Evolutionary conservation across 2,888 invertebrate genomes (phyloP).

Genomic region (Eupithecia exiguata): DNA sequence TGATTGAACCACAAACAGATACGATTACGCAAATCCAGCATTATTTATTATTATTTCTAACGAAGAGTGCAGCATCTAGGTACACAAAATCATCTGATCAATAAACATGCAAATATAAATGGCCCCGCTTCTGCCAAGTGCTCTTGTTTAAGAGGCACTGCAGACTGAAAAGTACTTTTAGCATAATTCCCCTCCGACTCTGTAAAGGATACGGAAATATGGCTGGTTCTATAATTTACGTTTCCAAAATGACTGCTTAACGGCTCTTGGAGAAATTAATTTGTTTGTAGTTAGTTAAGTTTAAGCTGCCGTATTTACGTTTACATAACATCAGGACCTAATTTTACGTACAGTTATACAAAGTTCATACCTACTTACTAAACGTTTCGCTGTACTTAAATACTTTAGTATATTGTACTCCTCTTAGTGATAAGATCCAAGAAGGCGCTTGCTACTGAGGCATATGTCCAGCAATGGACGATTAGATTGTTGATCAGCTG

Average conservation of each 20-base stretch:
- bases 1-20: neutral
- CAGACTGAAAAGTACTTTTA: conserved; percentile 15
- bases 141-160: conserved; percentile 15
- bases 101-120: conserved; percentile 4
- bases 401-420: neutral
- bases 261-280: neutral
- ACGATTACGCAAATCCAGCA: too few species aligned
- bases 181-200: conserved; percentile 10
- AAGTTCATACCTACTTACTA: neutral
- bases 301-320: neutral
- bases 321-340: neutral
- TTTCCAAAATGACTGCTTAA: neutral
- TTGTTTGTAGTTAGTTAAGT: neutral
- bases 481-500: neutral
- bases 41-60: too few species aligned
- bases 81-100: neutral
- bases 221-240: neutral
- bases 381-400: neutral
- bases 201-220: conserved; percentile 4
- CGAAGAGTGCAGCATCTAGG: neutral
- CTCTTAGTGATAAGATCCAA: neutral
- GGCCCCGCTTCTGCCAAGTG: conserved; percentile 10
- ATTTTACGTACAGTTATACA: neutral
- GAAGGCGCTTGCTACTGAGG: neutral
- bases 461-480: neutral